Base-by-base conservation (phyloP, 2,797 vertebrate species). In the Sparus aurata region DNA sequence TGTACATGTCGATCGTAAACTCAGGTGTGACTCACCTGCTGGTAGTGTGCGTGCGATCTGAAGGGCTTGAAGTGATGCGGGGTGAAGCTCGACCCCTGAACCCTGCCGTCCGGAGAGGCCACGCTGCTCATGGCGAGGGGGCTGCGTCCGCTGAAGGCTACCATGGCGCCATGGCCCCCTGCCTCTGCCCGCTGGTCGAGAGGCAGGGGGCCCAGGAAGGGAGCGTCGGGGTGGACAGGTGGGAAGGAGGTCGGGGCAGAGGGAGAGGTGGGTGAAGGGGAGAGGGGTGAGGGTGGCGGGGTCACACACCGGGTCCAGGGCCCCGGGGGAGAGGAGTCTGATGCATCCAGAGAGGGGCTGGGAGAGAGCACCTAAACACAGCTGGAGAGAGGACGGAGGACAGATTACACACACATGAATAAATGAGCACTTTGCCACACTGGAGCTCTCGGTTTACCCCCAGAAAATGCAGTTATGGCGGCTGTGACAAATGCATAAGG, bases 11-110 rank as follows among this genome's bases (percentile, higher is more conserved):
- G 1, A 1, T 34, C 30, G 34, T 7, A 34, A 47, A 16, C 38
- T 18, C 55, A 18, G 18, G n/a, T 20, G 58, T 0, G 25, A 87
- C 93, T 88, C n/a, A 94, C 94, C 94, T 98, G 96, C 95, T 98
- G 97, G 95, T 99, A 99, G 93, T 99, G 97, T 77, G 96, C 96
- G 90, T 96, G 96, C 81, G 98, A 99, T 90, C 96, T 96, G 96
- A 99, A 99, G 76, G 97, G 98, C 91, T 99, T 99, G 95, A 97
- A 98, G 94, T 97, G 97, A 92, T 95, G 94, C 20, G 93, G 93
- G 90, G 93, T 93, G 45, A 93, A 90, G 81, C 69, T 79, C 4
- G 89, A 82, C 92, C 91, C 90, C 93, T 97, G 96, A 93, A 96
- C 96, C 92, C 97, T 93, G 95, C 97, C 96, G 79, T 97, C 95